Conservation (phyloP, 23 tunicate genomes). For the Aplidium turbinatum region DNA sequence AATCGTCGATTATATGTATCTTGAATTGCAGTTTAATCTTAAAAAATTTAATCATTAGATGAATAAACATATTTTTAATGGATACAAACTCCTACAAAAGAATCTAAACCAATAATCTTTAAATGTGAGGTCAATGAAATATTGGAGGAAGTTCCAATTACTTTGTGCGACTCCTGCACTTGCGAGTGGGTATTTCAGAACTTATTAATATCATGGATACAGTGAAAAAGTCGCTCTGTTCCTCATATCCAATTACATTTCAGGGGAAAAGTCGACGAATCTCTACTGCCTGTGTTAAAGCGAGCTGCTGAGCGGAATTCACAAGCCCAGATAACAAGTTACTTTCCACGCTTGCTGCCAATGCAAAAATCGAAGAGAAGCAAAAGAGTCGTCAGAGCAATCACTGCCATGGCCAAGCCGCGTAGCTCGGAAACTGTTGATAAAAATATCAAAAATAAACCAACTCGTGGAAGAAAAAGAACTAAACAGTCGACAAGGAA, state of each 20-base stretch:
- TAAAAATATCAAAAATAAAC: slow-evolving; percentile 1
- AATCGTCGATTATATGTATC: too few species aligned
- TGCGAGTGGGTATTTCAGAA: too few species aligned
- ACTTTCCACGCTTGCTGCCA: slow-evolving; percentile 1
- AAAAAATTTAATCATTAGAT: too few species aligned
- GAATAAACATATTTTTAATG: too few species aligned
- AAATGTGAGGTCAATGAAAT: too few species aligned
- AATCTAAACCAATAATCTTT: too few species aligned
- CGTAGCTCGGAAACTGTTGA: not conserved
- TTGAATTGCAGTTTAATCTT: too few species aligned
- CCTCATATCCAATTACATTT: slow-evolving; percentile 7
- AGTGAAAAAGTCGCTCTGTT: too few species aligned
- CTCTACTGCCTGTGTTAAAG: slow-evolving; percentile 66
- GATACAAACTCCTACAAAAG: too few species aligned
- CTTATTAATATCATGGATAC: too few species aligned
- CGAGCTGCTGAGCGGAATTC: slow-evolving; percentile 45
- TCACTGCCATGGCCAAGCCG: not conserved
- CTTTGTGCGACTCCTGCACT: too few species aligned
- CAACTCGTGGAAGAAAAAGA: not conserved
- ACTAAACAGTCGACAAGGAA: not conserved
- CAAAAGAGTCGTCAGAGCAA: slow-evolving; percentile 70
- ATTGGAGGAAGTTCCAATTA: too few species aligned
- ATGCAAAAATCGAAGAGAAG: slow-evolving; percentile 49
- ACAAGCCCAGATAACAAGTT: slow-evolving; percentile 43
- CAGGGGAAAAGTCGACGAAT: slow-evolving; percentile 61